phyloP scores from a whole-genome alignment of 30 jellyfish, hydroid and myxozoan genomes.

The Aurelia coerulea region DNA sequence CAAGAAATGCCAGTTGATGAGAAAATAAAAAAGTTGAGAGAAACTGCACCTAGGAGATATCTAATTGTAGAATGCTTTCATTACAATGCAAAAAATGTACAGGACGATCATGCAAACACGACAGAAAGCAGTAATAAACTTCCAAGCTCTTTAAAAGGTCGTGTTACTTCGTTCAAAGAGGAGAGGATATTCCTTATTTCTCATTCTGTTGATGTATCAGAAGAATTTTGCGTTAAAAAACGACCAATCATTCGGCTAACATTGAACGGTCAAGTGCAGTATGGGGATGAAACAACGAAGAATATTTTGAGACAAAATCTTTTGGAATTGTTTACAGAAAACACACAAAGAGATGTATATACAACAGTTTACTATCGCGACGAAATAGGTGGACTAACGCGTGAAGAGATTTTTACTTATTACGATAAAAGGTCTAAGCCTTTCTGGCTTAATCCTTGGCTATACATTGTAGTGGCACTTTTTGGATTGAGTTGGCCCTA shows the following conservation, averaged over 20 bases:
- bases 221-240: not conserved
- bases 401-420: conserved; percentile 4
- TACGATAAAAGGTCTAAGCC: not conserved
- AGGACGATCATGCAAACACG: no score
- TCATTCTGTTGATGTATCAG: conserved; percentile 1
- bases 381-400: not conserved
- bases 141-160: not conserved
- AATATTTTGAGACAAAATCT: not conserved
- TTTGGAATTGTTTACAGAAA: not conserved
- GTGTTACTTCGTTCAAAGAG: not conserved
- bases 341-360: not conserved
- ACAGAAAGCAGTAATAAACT: no score
- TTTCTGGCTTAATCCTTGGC: conserved; percentile 11
- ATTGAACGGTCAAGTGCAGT: not conserved
- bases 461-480: not conserved
- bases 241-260: not conserved
- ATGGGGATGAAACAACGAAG: conserved; percentile 7
- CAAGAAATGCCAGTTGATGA: not conserved
- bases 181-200: not conserved
- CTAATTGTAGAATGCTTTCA: conserved; percentile 1
- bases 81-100: not conserved
- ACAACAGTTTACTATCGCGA: not conserved
- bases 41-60: conserved; percentile 1
- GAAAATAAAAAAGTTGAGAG: not conserved
- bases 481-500: conserved; percentile 24